Evolutionary conservation across 2,797 vertebrate genomes (phyloP).

Genomic region (Gymnocypris eckloni): DNA sequence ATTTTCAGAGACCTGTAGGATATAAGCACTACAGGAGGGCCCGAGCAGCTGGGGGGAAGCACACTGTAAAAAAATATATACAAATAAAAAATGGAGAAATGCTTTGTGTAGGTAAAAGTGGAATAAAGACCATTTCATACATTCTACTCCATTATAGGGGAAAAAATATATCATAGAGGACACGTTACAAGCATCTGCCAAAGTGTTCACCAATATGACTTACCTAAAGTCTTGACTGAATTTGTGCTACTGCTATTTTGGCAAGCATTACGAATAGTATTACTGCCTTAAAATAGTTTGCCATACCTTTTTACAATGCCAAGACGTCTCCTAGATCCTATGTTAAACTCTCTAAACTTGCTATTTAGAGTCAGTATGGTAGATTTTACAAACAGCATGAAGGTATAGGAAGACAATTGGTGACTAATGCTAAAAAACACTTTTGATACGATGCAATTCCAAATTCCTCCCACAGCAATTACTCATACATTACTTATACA

Average conservation of each 20-base stretch:
- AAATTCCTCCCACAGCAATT: neutral
- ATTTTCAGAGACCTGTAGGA: neutral
- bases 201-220: neutral
- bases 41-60: neutral
- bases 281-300: neutral
- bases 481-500: neutral
- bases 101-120: neutral
- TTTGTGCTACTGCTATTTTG: neutral
- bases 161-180: neutral
- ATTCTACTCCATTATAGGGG: neutral
- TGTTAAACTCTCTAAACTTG: neutral
- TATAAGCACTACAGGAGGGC: neutral
- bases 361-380: neutral
- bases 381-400: neutral
- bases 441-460: neutral
- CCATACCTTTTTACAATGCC: neutral
- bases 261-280: neutral
- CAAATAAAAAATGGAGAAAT: neutral
- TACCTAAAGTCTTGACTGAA: neutral
- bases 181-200: neutral
- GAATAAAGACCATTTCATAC: neutral
- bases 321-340: neutral
- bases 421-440: neutral
- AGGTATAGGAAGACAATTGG: neutral
- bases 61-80: neutral